Evolutionary conservation across 2,113 vertebrate species (phyloP), one percentile per base, ranked within the genome.

Genomic region (Oreochromis aureus): DNA sequence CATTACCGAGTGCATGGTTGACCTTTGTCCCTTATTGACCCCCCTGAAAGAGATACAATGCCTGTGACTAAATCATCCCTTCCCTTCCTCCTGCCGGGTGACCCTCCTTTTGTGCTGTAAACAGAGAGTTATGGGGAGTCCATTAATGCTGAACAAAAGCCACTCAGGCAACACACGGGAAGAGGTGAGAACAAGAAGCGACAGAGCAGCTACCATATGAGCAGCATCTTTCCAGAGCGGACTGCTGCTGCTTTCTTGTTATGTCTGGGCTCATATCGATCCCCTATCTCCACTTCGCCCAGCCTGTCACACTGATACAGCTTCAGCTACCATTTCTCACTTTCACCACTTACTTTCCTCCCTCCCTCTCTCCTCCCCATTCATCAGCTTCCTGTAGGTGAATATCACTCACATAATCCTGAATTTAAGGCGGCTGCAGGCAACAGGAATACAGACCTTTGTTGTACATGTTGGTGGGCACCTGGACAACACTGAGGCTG

Each of bases 391-490:
- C 5, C 80, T 58, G 83, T 13, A 34, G 56, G 58, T 88, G 59
- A 89, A 87, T 48, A 88, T 83, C 41, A 18, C 58, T 51, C 27
- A 15, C 46, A 39, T 30, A 13, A 76, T 44, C 16, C 44, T 39
- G 66, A 30, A 39, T 19, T 56, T 24, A 4, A 41, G 41, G 79
- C 10, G 2, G 55, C 54, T 4, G 39, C 81, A 16, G 11, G 30
- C 41, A 5, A 39, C 51, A 10, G 55, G 27, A 39, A 55, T 13
- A 41, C 48, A 24, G 61, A 96, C 96, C 96, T 97, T 99, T 99
- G 93, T 99, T 99, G 95, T 99, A 99, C 97, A 99, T 99, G 93
- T 99, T 99, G 36, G 98, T 99, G 90, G 98, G 98, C 61, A 99
- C 98, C 95, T 99, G 98, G 86, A 99, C 98, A 1, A 98, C 98